Percentiles rank a stretch among this genome's conserved stretches.
Conservation (phyloP, 2,797 vertebrate species). For the Sebastes iracundus region DNA sequence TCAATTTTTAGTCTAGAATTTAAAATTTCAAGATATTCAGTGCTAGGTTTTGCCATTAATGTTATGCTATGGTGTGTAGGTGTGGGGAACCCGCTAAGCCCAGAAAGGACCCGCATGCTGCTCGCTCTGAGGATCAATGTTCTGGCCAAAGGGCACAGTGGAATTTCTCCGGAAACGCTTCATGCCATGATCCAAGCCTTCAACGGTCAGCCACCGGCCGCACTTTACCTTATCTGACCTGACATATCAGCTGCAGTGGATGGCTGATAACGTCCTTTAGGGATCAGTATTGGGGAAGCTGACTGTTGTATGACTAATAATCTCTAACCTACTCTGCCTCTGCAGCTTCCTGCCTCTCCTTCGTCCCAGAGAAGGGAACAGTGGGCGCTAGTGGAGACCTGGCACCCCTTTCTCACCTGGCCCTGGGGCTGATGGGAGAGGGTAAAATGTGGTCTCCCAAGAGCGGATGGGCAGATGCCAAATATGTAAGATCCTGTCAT, state of each 20-base stretch:
- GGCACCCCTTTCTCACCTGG: constrained; percentile 95
- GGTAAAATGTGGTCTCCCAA: constrained; percentile 99
- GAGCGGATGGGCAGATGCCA: constrained; percentile 98
- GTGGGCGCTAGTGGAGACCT: constrained; percentile 98
- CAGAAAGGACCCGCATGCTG: constrained; percentile 97
- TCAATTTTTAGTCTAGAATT: background rate
- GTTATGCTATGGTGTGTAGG: constrained; percentile 77
- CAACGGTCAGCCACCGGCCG: constrained; percentile 85
- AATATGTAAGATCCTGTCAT: constrained; percentile 89
- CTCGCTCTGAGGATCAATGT: constrained; percentile 96
- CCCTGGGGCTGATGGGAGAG: constrained; percentile 97
- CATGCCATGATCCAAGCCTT: constrained; percentile 91
- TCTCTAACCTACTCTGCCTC: constrained; percentile 5
- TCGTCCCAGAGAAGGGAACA: constrained; percentile 96
- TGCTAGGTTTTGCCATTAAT: background rate
- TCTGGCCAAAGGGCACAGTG: constrained; percentile 96
- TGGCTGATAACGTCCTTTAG: background rate
- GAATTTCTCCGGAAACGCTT: constrained; percentile 94
- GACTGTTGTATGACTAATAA: background rate
- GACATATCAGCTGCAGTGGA: background rate
- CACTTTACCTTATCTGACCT: constrained; percentile 3
- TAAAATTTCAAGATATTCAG: background rate
- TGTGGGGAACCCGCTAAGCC: constrained; percentile 93
- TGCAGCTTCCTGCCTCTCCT: constrained; percentile 94
- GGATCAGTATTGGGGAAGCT: background rate